Percentiles rank a stretch among this genome's conserved stretches.
Evolutionary conservation across 2,797 vertebrate genomes (phyloP).

Genomic region (Semaprochilodus insignis): DNA sequence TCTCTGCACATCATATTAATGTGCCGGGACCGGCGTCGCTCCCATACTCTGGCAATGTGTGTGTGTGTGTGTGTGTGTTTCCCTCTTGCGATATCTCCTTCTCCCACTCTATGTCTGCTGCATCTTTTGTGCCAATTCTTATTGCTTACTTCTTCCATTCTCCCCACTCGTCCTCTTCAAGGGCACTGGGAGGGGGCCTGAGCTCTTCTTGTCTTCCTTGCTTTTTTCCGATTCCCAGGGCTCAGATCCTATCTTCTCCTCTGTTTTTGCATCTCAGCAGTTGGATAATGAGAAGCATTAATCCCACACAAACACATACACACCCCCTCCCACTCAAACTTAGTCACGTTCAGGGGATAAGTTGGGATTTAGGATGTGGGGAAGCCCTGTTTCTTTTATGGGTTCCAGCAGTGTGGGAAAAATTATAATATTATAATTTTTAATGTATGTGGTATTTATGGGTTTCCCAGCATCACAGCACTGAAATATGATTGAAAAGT

Average conservation of each 20-base stretch:
- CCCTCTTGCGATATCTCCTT: neutral
- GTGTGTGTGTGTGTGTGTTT: slow-evolving; percentile 34
- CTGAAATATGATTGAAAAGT: too few relatives aligned
- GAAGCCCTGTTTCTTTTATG: too few relatives aligned
- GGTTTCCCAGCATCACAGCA: too few relatives aligned
- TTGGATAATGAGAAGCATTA: slow-evolving; percentile 68
- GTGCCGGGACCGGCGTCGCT: neutral
- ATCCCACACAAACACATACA: slow-evolving; percentile 54
- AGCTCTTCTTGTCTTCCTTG: neutral
- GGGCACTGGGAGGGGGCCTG: neutral
- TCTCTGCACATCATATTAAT: slow-evolving; percentile 40
- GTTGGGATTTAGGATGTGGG: neutral
- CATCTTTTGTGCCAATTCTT: neutral
- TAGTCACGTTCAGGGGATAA: neutral
- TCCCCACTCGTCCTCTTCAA: neutral
- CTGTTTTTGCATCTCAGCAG: slow-evolving; percentile 34
- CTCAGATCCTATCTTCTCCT: slow-evolving; percentile 25
- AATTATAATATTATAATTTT: too few relatives aligned
- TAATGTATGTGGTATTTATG: too few relatives aligned
- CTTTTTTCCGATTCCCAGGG: slow-evolving; percentile 5
- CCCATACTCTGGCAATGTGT: neutral
- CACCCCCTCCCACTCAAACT: neutral
- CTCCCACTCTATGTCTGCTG: slow-evolving; percentile 7
- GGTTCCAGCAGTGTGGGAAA: too few relatives aligned
- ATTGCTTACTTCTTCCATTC: neutral